phyloP scores from a whole-genome alignment of 2,113 vertebrate genomes.

The Uropsilus gracilis region DNA sequence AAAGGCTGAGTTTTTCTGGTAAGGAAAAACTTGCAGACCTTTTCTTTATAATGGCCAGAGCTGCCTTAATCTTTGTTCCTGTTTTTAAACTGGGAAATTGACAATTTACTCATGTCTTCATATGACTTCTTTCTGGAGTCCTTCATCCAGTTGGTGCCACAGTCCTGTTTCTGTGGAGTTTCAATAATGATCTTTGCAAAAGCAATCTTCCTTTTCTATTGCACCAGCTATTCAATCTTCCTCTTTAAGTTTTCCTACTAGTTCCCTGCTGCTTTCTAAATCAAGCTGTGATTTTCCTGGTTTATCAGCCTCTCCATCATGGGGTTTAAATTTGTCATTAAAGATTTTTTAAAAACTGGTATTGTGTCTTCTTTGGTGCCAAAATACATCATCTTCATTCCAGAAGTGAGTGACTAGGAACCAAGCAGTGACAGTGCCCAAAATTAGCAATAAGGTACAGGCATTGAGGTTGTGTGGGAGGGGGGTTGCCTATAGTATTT shows the following conservation, averaged over 20 bases:
- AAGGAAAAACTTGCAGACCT: neutral
- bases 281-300: slow-evolving; percentile 69
- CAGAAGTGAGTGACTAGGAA: neutral
- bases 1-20: neutral
- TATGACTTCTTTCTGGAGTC: slow-evolving; percentile 12
- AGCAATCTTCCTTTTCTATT: slow-evolving; percentile 67
- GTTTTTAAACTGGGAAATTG: neutral
- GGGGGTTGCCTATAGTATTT: neutral
- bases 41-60: slow-evolving; percentile 9
- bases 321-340: slow-evolving; percentile 62
- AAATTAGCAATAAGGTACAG: neutral
- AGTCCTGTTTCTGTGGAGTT: slow-evolving; percentile 49
- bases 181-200: slow-evolving; percentile 67
- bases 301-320: slow-evolving; percentile 67
- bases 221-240: slow-evolving; percentile 58
- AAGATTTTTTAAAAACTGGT: neutral
- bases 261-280: slow-evolving; percentile 74
- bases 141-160: neutral
- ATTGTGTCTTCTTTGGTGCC: neutral
- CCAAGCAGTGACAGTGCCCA: neutral
- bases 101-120: neutral
- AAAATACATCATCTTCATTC: slow-evolving; percentile 9
- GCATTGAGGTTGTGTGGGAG: neutral
- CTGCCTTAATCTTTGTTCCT: neutral
- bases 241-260: slow-evolving; percentile 49